Conservation (phyloP, 2,888 invertebrate genomes). For the Pyrrhia umbra region DNA sequence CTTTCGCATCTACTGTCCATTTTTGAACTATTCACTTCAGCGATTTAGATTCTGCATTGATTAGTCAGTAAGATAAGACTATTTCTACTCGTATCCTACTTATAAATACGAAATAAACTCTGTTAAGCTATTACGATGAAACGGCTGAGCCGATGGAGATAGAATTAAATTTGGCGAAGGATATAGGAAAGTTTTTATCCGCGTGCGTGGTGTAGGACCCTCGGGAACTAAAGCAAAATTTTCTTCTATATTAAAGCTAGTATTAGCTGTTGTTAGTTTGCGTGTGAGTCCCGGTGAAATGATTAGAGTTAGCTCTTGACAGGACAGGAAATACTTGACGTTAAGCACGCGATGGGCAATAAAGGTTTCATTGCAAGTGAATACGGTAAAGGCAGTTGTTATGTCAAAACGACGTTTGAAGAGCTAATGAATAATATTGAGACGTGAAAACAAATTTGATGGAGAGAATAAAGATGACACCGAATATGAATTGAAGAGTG, state of each 20-base stretch:
- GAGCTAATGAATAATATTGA: not conserved
- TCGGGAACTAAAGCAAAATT: slow-evolving; percentile 2
- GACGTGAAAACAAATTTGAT: not conserved
- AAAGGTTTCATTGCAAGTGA: slow-evolving; percentile 11
- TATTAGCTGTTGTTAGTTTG: slow-evolving; percentile 31
- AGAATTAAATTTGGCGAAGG: too few relatives aligned
- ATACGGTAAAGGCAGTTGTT: not conserved
- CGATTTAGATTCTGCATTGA: too few relatives aligned
- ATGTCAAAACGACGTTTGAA: not conserved
- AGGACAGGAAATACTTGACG: slow-evolving; percentile 35
- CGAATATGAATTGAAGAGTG: too few relatives aligned
- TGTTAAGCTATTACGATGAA: too few relatives aligned
- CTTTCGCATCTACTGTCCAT: too few relatives aligned
- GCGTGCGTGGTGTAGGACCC: too few relatives aligned
- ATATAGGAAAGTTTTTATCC: too few relatives aligned
- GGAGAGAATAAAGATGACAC: not conserved
- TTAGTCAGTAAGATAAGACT: too few relatives aligned
- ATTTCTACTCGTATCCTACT: too few relatives aligned
- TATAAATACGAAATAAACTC: too few relatives aligned
- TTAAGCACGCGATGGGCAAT: slow-evolving; percentile 45
- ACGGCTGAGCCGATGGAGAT: too few relatives aligned
- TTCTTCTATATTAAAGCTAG: slow-evolving; percentile 26
- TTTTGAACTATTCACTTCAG: too few relatives aligned
- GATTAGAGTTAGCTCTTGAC: slow-evolving; percentile 27
- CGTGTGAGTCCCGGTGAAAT: slow-evolving; percentile 25